Base-by-base conservation (phyloP, 2,888 invertebrate species). In the Eubasilissa splendida region DNA sequence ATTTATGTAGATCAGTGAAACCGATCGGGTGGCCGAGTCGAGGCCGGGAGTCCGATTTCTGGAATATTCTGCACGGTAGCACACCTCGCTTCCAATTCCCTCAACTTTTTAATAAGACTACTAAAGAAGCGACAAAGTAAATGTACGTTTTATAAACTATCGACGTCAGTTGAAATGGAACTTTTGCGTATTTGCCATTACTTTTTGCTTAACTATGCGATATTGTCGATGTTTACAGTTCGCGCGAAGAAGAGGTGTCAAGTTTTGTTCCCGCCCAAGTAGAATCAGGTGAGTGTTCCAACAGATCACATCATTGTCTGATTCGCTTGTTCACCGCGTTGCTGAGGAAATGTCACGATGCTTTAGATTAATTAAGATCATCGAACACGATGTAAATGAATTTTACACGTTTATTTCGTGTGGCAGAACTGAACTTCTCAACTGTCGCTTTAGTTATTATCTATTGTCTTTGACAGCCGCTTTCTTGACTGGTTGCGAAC, bases 191-290 rank as follows among this genome's bases (percentile, higher is more conserved):
- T 63, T 9, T 31, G 10, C 4, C 11, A 4, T 60, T 63, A 31
- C 60, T 63, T 8, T 22, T 22, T 22, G 11, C 31, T 10, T 22
- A 11, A 63, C 10, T 31, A 31, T 63, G 1, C 22, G 22, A 22
- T 22, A 22, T 22, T 22, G 22, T 22, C 22, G 22, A 22, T 22
- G 22, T 22, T 22, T 22, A 0, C 22, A 22, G 22, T 22, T 4
- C 10, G 33, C 22, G 10, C 60, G 80, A 66, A 77, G 50, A 42
- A 53, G 71, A 80, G 77, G 80, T 80, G 80, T 80, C 80, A 59
- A 53, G 71, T 80, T 80, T 56, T 68, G 22, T 65, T 80, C 80
- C 80, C 80, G 77, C 80, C 80, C 80, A 80, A 58, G 76, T 42
- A 56, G 71, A 53, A 50, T 5, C 14, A 63, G 31, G 22, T 31